These are phyloP conservation scores for Clunio marinus DNA, from an alignment of 2,888 invertebrate genomes.

Conservation along the genomic window DNA sequence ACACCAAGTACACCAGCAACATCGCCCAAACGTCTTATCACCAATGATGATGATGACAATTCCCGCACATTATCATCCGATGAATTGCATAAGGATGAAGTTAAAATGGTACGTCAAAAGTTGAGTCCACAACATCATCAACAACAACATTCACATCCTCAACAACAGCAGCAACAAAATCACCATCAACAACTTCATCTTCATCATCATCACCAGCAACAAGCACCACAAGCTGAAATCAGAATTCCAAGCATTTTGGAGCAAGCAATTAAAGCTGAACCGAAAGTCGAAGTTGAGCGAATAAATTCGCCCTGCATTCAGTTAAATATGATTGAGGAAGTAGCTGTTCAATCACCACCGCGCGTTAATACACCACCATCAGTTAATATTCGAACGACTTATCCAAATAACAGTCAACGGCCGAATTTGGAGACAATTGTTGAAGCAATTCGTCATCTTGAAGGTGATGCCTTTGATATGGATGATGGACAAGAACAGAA, in stretches of 20 bases:
- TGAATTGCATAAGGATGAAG: slow-evolving; percentile 38
- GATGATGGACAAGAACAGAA: slow-evolving; percentile 50
- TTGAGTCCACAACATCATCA: slow-evolving; percentile 31
- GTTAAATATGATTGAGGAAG: slow-evolving; percentile 27
- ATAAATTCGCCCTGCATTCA: slow-evolving; percentile 54
- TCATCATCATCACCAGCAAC: slow-evolving; percentile 14
- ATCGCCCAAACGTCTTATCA: slow-evolving; percentile 38
- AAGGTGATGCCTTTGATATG: slow-evolving; percentile 83
- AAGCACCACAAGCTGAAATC: slow-evolving; percentile 3
- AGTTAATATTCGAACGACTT: slow-evolving; percentile 13
- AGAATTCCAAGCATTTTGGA: slow-evolving; percentile 59
- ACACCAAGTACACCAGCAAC: slow-evolving; percentile 36
- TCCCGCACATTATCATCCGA: slow-evolving; percentile 40
- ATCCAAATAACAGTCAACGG: slow-evolving; percentile 60
- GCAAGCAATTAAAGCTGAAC: slow-evolving; percentile 82
- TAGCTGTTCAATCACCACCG: not conserved
- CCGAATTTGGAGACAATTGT: slow-evolving; percentile 97
- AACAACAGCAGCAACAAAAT: slow-evolving; percentile 13
- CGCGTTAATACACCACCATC: not conserved
- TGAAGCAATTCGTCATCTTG: slow-evolving; percentile 95
- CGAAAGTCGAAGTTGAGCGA: slow-evolving; percentile 72
- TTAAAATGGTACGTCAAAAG: slow-evolving; percentile 23
- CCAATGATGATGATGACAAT: slow-evolving; percentile 41
- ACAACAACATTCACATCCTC: slow-evolving; percentile 15
- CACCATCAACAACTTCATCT: slow-evolving; percentile 20